Evolutionary conservation across 1,140 invertebrate genomes (phyloP).

Genomic region (Drosophila miranda): DNA sequence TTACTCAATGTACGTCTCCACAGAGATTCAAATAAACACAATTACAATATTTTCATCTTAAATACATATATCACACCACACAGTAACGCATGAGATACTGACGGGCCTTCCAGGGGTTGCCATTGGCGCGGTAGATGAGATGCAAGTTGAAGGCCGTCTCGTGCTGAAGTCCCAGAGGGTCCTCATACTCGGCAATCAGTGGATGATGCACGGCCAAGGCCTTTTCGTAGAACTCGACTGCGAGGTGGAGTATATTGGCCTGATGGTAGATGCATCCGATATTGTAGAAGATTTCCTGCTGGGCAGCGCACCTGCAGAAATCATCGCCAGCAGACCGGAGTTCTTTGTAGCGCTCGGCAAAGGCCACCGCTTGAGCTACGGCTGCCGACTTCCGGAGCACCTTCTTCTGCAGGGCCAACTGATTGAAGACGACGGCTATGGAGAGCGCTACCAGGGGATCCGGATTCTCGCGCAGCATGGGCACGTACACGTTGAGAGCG

Average conservation of each 20-base stretch:
- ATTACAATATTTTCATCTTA: neutral
- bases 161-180: slow-evolving; percentile 87
- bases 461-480: slow-evolving; percentile 85
- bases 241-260: slow-evolving; percentile 91
- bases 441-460: slow-evolving; percentile 89
- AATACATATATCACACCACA: slow-evolving; percentile 50
- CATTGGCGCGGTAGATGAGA: slow-evolving; percentile 90
- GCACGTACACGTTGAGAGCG: slow-evolving; percentile 92
- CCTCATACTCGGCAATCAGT: slow-evolving; percentile 83
- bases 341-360: slow-evolving; percentile 91
- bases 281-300: slow-evolving; percentile 95
- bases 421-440: slow-evolving; percentile 90
- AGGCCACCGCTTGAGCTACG: slow-evolving; percentile 89
- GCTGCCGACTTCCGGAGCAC: slow-evolving; percentile 91
- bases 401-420: slow-evolving; percentile 94
- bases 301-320: slow-evolving; percentile 82
- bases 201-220: slow-evolving; percentile 87
- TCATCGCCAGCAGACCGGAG: slow-evolving; percentile 83
- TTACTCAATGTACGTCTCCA: neutral
- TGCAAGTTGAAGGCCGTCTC: slow-evolving; percentile 94
- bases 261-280: slow-evolving; percentile 95
- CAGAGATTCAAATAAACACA: neutral
- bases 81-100: slow-evolving; percentile 88
- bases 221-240: slow-evolving; percentile 93
- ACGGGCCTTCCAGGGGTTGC: slow-evolving; percentile 87